A percentile compares a stretch with the other conserved stretches of the same genome.
Evolutionary conservation across 2,113 vertebrate species (phyloP).

Genomic region (Malaclemys terrapin): DNA sequence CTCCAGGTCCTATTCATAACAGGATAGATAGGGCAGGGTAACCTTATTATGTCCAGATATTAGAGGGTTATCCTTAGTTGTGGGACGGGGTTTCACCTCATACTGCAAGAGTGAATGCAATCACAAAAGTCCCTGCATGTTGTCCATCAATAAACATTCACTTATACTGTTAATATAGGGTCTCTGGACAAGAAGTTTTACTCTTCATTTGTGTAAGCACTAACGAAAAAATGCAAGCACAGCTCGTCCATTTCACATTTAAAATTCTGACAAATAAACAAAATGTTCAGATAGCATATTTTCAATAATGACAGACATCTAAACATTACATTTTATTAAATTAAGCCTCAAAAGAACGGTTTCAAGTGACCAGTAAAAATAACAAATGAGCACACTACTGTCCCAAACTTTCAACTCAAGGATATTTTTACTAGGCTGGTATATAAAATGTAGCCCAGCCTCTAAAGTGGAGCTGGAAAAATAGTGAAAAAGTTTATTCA

Average conservation of each 20-base stretch:
- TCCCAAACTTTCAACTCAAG: neutral
- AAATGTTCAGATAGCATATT: neutral
- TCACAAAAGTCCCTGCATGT: neutral
- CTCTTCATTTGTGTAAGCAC: neutral
- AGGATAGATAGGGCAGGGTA: neutral
- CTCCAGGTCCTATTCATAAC: neutral
- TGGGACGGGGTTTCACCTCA: neutral
- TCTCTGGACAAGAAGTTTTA: neutral
- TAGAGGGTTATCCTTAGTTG: neutral
- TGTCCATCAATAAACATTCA: neutral
- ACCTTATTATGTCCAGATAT: neutral
- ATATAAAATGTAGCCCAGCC: neutral
- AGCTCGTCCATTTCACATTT: neutral
- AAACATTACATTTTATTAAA: neutral
- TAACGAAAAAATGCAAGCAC: neutral
- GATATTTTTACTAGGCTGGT: neutral
- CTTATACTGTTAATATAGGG: neutral
- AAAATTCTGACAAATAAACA: neutral
- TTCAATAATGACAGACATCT: neutral
- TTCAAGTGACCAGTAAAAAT: neutral
- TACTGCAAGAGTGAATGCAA: neutral
- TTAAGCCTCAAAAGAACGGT: neutral
- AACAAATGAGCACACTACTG: neutral
- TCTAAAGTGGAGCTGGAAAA: neutral
- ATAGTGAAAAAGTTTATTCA: neutral